Evolutionary conservation across 2,797 vertebrate species (phyloP).

Genomic region (Characodon lateralis): DNA sequence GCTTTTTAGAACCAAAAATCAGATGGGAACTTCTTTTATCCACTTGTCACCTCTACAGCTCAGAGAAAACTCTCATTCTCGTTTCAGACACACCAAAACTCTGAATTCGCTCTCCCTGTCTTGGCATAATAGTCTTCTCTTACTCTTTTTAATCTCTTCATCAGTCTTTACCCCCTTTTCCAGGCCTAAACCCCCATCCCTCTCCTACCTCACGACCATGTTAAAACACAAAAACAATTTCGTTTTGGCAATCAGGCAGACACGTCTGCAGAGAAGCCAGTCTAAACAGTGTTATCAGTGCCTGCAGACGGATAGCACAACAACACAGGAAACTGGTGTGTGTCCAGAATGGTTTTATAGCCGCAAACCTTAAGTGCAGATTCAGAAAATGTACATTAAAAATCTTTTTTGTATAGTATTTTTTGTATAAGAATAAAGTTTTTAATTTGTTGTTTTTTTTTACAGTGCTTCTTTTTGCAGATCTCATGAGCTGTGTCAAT

Average conservation of each 20-base stretch:
- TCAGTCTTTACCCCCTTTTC: conserved; percentile 8
- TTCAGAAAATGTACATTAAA: background rate
- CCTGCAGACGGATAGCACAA: conserved; percentile 28
- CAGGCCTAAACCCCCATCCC: conserved; percentile 31
- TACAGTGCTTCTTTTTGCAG: background rate
- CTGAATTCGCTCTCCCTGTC: conserved; percentile 17
- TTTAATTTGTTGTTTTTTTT: too few relatives aligned
- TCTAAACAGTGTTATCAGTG: conserved; percentile 70
- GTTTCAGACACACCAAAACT: background rate
- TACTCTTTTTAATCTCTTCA: background rate
- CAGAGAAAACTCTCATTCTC: background rate
- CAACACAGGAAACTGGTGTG: conserved; percentile 24
- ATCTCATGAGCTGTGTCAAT: background rate
- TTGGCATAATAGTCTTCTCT: background rate
- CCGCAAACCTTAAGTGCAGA: conserved; percentile 5
- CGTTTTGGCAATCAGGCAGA: conserved; percentile 16
- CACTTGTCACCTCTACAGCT: background rate
- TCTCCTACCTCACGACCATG: conserved; percentile 36
- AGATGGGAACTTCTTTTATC: conserved; percentile 15
- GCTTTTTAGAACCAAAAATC: conserved; percentile 2
- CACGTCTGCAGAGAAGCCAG: conserved; percentile 44
- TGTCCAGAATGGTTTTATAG: conserved; percentile 15
- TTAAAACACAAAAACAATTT: conserved; percentile 42
- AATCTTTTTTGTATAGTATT: background rate
- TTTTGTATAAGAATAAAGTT: too few relatives aligned